Evolutionary conservation across 2,888 invertebrate genomes (phyloP), one percentile per base, ranked within the genome.

Genomic region (Apantesis nais): DNA sequence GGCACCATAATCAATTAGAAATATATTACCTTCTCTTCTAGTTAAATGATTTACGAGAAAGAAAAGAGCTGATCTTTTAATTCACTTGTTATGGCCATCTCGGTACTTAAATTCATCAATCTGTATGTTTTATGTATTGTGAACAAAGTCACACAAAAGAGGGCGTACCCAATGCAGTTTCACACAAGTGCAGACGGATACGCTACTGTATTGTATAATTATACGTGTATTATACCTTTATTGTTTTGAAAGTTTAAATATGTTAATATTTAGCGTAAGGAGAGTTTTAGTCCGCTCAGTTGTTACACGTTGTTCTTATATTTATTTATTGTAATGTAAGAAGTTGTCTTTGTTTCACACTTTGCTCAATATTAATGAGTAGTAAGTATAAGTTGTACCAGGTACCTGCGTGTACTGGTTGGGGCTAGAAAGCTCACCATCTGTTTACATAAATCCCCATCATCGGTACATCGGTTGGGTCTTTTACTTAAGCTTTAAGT

Each of bases 321-420:
- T 58, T 58, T 58, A 58, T 58, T 55, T 25, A 11, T 11, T 25
- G 12, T 25, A 55, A 25, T n/a, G 25, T 55, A 55, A 55, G 52
- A 55, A 55, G 25, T 25, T 4, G 58, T 29, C 16, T 29, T 58
- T 29, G 14, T 29, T 58, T 29, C 14, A 58, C 3, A 58, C 14
- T 58, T 58, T 58, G 58, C 25, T 58, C 58, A 29, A 58, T 29
- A 58, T 58, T 14, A 29, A 55, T 55, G 52, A n/a, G 52, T 58
- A 14, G 14, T 58, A 58, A 29, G 58, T 58, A 58, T 58, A 29
- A 29, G 29, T 58, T 29, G 7, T 58, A 16, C 29, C 58, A 29
- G 25, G 29, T 58, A 58, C 58, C 58, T 29, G 25, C 12, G 52
- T 25, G n/a, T 58, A 58, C 25, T 58, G 25, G 14, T 58, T 25